Conservation (phyloP, 1,140 invertebrate species). For the Zaprionus camerounensis region DNA sequence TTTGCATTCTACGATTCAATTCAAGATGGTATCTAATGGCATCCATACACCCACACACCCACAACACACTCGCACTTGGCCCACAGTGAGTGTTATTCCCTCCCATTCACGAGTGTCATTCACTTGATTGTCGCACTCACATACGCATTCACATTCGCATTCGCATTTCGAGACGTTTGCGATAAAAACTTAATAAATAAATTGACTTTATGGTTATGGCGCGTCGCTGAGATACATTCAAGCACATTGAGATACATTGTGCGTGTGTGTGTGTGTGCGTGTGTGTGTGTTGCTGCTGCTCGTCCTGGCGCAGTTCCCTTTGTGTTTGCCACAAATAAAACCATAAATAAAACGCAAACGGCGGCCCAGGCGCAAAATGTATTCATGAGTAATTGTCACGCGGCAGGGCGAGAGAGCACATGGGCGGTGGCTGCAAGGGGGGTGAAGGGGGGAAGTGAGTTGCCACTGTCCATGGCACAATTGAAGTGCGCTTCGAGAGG, state of each 20-base stretch:
- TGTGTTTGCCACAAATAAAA: constrained; percentile 82
- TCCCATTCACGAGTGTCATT: constrained; percentile 38
- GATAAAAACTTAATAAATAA: constrained; percentile 81
- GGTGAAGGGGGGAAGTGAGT: background rate
- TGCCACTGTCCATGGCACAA: constrained; percentile 37
- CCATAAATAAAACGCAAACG: constrained; percentile 83
- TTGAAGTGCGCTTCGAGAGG: constrained; percentile 29
- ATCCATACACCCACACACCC: background rate
- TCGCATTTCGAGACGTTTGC: constrained; percentile 64
- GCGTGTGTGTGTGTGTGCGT: background rate
- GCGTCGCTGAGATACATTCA: constrained; percentile 48
- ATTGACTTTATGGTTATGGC: constrained; percentile 77
- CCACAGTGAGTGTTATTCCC: constrained; percentile 3
- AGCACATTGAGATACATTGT: constrained; percentile 39
- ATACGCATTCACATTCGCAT: constrained; percentile 24
- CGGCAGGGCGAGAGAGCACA: constrained; percentile 33
- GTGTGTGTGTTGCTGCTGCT: constrained; percentile 14
- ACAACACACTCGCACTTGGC: background rate
- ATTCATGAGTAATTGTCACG: constrained; percentile 83
- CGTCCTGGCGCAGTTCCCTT: constrained; percentile 46
- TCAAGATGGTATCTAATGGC: constrained; percentile 22
- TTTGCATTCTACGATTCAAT: constrained; percentile 3
- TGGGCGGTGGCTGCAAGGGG: background rate
- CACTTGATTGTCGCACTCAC: constrained; percentile 34
- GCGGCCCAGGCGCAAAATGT: constrained; percentile 78